These are phyloP conservation scores for Epizoanthus stellaris DNA, from an alignment of 92 coral and sea anemone species.

Conservation along the genomic window DNA sequence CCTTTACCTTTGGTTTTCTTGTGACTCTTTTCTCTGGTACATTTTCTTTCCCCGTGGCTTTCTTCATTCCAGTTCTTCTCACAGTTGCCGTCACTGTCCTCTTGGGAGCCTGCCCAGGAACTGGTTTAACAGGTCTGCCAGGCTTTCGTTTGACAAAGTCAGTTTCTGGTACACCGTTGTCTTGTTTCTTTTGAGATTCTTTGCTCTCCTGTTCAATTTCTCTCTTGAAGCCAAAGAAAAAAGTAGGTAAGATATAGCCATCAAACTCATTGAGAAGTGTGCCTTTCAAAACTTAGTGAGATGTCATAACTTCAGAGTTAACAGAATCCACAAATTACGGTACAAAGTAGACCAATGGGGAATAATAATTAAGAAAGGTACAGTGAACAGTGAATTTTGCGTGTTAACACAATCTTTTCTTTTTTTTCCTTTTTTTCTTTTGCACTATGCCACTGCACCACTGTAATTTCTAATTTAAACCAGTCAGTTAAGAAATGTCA, in stretches of 20 bases:
- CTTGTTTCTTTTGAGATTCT: conserved; percentile 23
- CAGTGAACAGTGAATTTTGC: too few relatives aligned
- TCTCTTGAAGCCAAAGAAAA: conserved; percentile 56
- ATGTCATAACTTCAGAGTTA: too few relatives aligned
- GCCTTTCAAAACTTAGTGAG: neutral
- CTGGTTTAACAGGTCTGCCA: conserved; percentile 38
- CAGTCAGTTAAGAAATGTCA: too few relatives aligned
- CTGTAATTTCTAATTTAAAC: too few relatives aligned
- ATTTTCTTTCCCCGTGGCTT: conserved; percentile 76
- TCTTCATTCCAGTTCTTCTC: conserved; percentile 52
- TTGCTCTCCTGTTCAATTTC: conserved; percentile 68
- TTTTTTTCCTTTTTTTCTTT: too few relatives aligned
- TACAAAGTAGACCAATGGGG: too few relatives aligned
- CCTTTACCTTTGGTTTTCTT: conserved; percentile 75
- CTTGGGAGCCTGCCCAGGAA: conserved; percentile 44
- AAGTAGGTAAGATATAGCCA: neutral
- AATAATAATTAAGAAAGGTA: too few relatives aligned
- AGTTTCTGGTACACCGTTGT: neutral
- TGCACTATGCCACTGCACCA: too few relatives aligned
- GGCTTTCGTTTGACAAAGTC: conserved; percentile 15
- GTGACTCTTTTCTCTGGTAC: conserved; percentile 51
- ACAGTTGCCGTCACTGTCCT: conserved; percentile 35
- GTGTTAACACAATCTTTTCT: too few relatives aligned
- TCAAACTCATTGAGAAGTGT: neutral
- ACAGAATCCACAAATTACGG: too few relatives aligned